A percentile compares a stretch with the other conserved stretches of the same genome.
These are phyloP conservation scores for Drosophila pectinifera DNA, from an alignment of 1,140 invertebrate genomes.

Conservation along the genomic window DNA sequence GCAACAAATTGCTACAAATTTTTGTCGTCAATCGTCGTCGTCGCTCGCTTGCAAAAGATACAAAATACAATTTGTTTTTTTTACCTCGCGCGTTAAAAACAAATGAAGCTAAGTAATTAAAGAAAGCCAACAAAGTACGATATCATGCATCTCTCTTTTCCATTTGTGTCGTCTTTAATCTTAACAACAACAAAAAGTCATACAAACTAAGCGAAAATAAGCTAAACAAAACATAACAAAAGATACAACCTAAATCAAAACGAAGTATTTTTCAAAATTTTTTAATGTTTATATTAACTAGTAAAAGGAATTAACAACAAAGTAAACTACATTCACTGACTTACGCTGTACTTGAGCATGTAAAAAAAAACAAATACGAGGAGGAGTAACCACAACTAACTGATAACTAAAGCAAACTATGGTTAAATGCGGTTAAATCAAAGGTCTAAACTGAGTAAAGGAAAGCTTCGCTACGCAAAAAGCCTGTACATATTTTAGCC, in stretches of 20 bases:
- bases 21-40: conserved; percentile 62
- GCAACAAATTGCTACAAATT: conserved; percentile 82
- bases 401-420: conserved; percentile 42
- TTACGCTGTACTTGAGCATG: conserved; percentile 55
- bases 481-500: conserved; percentile 76
- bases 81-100: conserved; percentile 24
- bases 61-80: conserved; percentile 18
- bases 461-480: conserved; percentile 73
- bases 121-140: conserved; percentile 6
- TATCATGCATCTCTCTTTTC: conserved; percentile 54
- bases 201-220: conserved; percentile 17
- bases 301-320: conserved; percentile 47
- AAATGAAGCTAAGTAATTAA: conserved; percentile 12
- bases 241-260: conserved; percentile 64
- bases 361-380: conserved; percentile 18
- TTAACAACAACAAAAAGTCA: not conserved
- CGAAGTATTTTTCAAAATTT: conserved; percentile 78
- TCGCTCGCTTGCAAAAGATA: conserved; percentile 47
- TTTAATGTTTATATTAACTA: conserved; percentile 75
- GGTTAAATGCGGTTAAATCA: conserved; percentile 37
- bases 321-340: conserved; percentile 42
- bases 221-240: conserved; percentile 24
- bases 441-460: conserved; percentile 25
- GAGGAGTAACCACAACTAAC: conserved; percentile 14
- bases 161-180: conserved; percentile 56